Evolutionary conservation across 2,888 invertebrate species (phyloP).

Genomic region (Megamerina dolium): DNA sequence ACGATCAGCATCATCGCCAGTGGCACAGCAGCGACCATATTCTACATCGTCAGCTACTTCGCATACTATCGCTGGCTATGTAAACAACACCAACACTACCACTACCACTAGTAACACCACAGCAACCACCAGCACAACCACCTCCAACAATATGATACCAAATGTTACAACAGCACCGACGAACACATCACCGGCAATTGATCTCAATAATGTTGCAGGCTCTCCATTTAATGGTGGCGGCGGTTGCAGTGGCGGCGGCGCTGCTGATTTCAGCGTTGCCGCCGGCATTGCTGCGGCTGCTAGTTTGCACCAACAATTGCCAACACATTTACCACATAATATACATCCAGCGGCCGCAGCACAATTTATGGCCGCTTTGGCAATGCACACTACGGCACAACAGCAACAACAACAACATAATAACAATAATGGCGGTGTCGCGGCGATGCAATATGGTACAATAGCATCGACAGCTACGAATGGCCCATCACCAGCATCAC

Average conservation of each 20-base stretch:
- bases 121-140: conserved; percentile 15
- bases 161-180: conserved; percentile 10
- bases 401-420: too few relatives aligned
- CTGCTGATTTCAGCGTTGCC: conserved; percentile 8
- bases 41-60: conserved; percentile 4
- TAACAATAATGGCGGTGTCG: conserved; percentile 1
- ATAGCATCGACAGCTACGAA: neutral
- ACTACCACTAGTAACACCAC: conserved; percentile 5
- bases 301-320: conserved; percentile 12
- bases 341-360: conserved; percentile 29
- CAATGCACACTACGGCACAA: conserved; percentile 35
- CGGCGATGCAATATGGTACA: neutral
- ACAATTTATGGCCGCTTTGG: conserved; percentile 42
- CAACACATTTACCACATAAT: conserved; percentile 30
- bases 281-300: conserved; percentile 19
- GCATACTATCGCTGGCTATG: too few relatives aligned
- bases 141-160: conserved; percentile 12
- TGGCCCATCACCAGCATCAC: conserved; percentile 22
- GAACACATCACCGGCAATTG: conserved; percentile 21
- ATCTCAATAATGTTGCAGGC: conserved; percentile 17
- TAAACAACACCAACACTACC: conserved; percentile 12
- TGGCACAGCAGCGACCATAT: too few relatives aligned
- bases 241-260: too few relatives aligned
- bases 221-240: too few relatives aligned
- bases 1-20: conserved; percentile 7